Conservation (phyloP, 2,888 invertebrate genomes). For the Agrochola lychnidis region DNA sequence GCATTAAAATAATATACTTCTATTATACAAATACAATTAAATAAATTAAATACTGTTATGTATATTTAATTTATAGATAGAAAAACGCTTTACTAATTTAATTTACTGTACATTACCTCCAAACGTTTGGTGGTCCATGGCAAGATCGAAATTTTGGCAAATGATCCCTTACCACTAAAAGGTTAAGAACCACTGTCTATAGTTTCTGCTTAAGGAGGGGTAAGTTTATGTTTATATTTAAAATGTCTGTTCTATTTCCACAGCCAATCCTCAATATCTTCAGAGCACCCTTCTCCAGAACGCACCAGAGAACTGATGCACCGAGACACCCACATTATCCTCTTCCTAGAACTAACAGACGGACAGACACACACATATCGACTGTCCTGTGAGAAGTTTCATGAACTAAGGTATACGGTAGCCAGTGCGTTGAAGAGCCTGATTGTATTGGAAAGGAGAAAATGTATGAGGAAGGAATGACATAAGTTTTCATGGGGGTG, state of each 20-base stretch:
- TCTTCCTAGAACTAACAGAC: conserved; percentile 76
- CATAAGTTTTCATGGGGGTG: conserved; percentile 71
- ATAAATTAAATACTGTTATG: too few relatives aligned
- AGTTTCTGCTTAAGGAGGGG: too few relatives aligned
- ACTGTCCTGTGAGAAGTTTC: conserved; percentile 80
- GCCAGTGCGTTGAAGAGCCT: conserved; percentile 83
- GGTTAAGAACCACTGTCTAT: too few relatives aligned
- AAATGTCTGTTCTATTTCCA: conserved; percentile 43
- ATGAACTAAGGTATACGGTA: conserved; percentile 80
- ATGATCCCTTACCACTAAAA: too few relatives aligned
- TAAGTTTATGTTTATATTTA: neutral
- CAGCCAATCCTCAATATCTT: conserved; percentile 80
- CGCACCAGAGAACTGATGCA: conserved; percentile 74
- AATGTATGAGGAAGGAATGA: conserved; percentile 85
- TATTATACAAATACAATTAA: too few relatives aligned
- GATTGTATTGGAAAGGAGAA: conserved; percentile 83
- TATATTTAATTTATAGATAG: too few relatives aligned
- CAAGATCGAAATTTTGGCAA: too few relatives aligned
- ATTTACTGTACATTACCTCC: too few relatives aligned
- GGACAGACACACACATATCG: conserved; percentile 75
- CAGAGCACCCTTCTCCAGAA: conserved; percentile 67
- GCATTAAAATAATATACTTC: too few relatives aligned
- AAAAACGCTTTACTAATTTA: too few relatives aligned
- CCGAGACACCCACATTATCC: conserved; percentile 76
- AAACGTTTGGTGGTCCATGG: too few relatives aligned